A percentile compares a stretch with the other conserved stretches of the same genome.
phyloP scores from a whole-genome alignment of 2,888 invertebrate species.

The Drosophila meridionalis region DNA sequence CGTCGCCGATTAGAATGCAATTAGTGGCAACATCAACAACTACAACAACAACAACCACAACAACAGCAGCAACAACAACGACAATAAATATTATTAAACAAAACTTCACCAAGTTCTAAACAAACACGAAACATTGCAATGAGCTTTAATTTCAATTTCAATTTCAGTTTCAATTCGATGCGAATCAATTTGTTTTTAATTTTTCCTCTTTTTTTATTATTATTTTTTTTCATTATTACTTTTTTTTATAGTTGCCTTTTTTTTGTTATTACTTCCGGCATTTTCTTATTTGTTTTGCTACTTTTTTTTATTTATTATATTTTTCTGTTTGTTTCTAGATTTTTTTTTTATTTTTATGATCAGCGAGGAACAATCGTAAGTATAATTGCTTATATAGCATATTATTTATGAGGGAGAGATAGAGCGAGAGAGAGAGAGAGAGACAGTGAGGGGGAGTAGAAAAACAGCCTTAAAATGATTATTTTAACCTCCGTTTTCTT shows the following conservation, averaged over 20 bases:
- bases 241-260: conserved; percentile 31
- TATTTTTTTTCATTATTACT: conserved; percentile 11
- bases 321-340: conserved; percentile 1
- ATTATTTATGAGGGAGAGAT: conserved; percentile 45
- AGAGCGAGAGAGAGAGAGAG: conserved; percentile 10
- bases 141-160: conserved; percentile 51
- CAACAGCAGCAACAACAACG: conserved; percentile 8
- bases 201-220: conserved; percentile 9
- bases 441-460: background rate
- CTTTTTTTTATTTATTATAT: conserved; percentile 1
- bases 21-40: conserved; percentile 63
- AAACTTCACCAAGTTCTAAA: conserved; percentile 55
- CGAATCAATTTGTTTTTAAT: conserved; percentile 31
- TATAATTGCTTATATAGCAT: conserved; percentile 53
- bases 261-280: conserved; percentile 63
- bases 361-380: conserved; percentile 42
- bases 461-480: conserved; percentile 35
- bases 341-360: conserved; percentile 30
- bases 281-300: conserved; percentile 29
- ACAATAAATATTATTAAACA: conserved; percentile 23
- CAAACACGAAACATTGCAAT: conserved; percentile 55
- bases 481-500: conserved; percentile 56
- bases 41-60: conserved; percentile 32
- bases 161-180: conserved; percentile 13
- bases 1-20: conserved; percentile 76